Conservation (phyloP, 2,797 vertebrate species). For the Pangasius larnaudii region DNA sequence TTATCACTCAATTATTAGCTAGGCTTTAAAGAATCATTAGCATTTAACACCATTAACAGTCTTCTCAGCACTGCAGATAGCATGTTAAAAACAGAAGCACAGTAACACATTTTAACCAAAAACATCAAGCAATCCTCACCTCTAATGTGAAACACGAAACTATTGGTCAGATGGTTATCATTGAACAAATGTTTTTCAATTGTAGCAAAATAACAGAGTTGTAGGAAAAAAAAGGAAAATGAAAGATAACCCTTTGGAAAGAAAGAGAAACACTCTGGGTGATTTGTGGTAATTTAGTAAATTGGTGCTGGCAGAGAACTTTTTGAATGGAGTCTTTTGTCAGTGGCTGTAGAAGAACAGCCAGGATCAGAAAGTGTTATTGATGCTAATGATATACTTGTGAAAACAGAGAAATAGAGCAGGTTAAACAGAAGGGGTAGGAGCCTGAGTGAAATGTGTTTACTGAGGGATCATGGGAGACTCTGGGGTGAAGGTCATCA, state of each 20-base stretch:
- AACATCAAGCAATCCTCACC: conserved; percentile 4
- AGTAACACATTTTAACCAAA: conserved; percentile 14
- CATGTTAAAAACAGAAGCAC: neutral
- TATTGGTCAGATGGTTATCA: conserved; percentile 61
- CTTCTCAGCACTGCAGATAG: neutral
- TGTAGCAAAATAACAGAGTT: conserved; percentile 49
- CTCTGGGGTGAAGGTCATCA: conserved; percentile 67
- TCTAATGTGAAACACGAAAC: conserved; percentile 50
- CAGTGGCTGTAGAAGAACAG: conserved; percentile 49
- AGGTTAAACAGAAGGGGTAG: conserved; percentile 67
- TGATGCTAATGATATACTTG: conserved; percentile 67
- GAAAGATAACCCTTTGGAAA: conserved; percentile 52
- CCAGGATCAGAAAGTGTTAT: conserved; percentile 65
- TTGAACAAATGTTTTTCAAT: conserved; percentile 57
- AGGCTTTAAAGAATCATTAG: neutral
- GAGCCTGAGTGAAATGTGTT: conserved; percentile 71
- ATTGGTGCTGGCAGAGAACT: conserved; percentile 47
- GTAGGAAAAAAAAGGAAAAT: conserved; percentile 28
- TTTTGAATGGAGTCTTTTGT: conserved; percentile 62
- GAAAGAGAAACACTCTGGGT: conserved; percentile 54
- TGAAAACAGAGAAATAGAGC: conserved; percentile 68
- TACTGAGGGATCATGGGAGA: conserved; percentile 66
- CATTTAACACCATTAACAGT: neutral
- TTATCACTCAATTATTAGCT: neutral
- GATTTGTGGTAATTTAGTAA: conserved; percentile 61